These are phyloP conservation scores for Hydrocynus forskahlii DNA, from an alignment of 2,797 vertebrate genomes.

Conservation along the genomic window DNA sequence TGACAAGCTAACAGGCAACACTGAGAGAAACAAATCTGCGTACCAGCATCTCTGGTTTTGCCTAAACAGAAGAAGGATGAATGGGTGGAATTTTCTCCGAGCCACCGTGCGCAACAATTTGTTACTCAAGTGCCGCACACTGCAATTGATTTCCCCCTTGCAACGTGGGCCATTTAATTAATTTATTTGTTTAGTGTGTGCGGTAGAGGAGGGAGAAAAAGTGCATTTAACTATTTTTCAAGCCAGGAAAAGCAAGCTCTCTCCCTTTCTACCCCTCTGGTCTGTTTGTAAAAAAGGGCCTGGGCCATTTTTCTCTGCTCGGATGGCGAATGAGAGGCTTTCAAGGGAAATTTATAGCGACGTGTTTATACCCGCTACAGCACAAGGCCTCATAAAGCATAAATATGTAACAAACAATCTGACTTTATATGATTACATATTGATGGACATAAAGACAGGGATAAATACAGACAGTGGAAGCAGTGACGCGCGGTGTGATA, in stretches of 20 bases:
- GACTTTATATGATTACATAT: conserved; percentile 48
- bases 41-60: background rate
- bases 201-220: background rate
- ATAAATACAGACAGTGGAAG: conserved; percentile 1
- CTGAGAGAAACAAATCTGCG: background rate
- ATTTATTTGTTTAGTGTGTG: conserved; percentile 69
- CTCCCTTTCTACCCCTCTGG: conserved; percentile 35
- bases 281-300: conserved; percentile 50
- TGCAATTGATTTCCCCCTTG: conserved; percentile 67
- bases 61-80: conserved; percentile 8
- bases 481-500: background rate
- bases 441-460: conserved; percentile 56
- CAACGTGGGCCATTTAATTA: conserved; percentile 68
- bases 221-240: conserved; percentile 43
- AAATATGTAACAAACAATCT: conserved; percentile 69
- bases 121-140: conserved; percentile 62
- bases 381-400: conserved; percentile 68
- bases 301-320: conserved; percentile 58
- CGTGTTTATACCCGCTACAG: conserved; percentile 65
- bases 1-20: background rate
- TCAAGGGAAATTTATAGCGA: conserved; percentile 67
- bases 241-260: conserved; percentile 55
- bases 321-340: conserved; percentile 49
- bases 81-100: conserved; percentile 33
- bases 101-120: conserved; percentile 23